Evolutionary conservation across 2,797 vertebrate genomes (phyloP), one percentile per base, ranked within the genome.

Genomic region (Dipus sagitta): DNA sequence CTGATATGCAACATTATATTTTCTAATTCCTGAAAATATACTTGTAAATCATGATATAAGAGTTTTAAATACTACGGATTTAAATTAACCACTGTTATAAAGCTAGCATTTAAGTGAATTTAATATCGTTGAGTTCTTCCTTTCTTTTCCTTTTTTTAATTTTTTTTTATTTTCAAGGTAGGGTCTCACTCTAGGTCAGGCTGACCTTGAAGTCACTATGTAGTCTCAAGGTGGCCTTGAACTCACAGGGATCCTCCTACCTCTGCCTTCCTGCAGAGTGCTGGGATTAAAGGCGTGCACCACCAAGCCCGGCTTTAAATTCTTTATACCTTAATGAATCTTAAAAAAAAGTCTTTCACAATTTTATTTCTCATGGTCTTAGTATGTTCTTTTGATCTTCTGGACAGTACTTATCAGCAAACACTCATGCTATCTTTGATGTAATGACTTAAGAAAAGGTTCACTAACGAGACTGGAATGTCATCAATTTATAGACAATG

Each of bases 341-440:
- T 28, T 0, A 74, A 83, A 42, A 82, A 24, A 74, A 32, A 47
- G 47, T 47, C 0, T 21, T 58, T 70, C 42, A 92, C 3, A 67
- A 23, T 21, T 87, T 84, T 94, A 72, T 95, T 75, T 67, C 60
- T 78, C 13, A 10, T 83, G 18, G 82, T 65, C 30, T 74, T 89
- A 24, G 58, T 4, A 70, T 67, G 21, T 54, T 82, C 1, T 58
- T 32, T 83, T 70, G 83, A 88, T 71, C 60, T 85, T 88, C 23
- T 60, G 12, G 28, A 67, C 23, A 67, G 28, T 21, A 75, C 79
- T 90, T 90, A 80, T 71, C 65, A 88, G 52, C 47, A 70, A 64
- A 58, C 12, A 21, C 67, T 30, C 18, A 83, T 23, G 13, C 32
- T 75, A 76, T 72, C 34, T 42, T 82, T 86, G 76, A 90, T 34